Evolutionary conservation across 2,888 invertebrate species (phyloP), one percentile per base, ranked within the genome.

Genomic region (Ornithoptera alexandrae): DNA sequence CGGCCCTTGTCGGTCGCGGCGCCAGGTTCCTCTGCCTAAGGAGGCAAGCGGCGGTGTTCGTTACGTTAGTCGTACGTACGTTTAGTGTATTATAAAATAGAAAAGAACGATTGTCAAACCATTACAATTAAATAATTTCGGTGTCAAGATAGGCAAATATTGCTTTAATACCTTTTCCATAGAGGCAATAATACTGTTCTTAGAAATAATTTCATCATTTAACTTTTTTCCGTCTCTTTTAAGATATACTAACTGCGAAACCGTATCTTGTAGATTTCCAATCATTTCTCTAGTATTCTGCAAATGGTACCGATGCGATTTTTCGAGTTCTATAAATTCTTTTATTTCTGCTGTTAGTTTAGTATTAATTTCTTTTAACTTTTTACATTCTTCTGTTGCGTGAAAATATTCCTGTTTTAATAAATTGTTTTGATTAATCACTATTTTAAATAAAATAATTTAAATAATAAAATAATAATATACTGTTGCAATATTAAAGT

Each of bases 261-360:
- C 87, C 6, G 90, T 92, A 69, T 92, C 90, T 74, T 92, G 92
- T 1, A 92, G 80, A 71, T 87, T 90, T 15, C 80, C 88, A 56
- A 92, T 89, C 88, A 92, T 92, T 81, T 92, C 91, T 36, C 91
- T 83, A 30, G 90, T 89, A 17, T 84, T 83, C 67, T 86, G 74
- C 73, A 92, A 82, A 77, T 91, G 90, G 72, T 86, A 89, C 12
- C 90, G 86, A 76, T 92, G 90, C 0, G 89, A 88, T 73, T 92
- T 91, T 78, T 90, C 91, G 65, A 87, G 78, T 75, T 93, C 91
- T 10, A 84, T 82, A 1, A 84, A 74, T 77, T 90, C 87, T 76
- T 82, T 85, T 57, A 93, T 72, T 75, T 92, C 90, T 7, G 81
- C 68, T 78, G 88, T 86, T 69, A 92, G 76, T 77, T 85, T 90